Evolutionary conservation across 2,113 vertebrate species (phyloP).

Genomic region (Uria lomvia): DNA sequence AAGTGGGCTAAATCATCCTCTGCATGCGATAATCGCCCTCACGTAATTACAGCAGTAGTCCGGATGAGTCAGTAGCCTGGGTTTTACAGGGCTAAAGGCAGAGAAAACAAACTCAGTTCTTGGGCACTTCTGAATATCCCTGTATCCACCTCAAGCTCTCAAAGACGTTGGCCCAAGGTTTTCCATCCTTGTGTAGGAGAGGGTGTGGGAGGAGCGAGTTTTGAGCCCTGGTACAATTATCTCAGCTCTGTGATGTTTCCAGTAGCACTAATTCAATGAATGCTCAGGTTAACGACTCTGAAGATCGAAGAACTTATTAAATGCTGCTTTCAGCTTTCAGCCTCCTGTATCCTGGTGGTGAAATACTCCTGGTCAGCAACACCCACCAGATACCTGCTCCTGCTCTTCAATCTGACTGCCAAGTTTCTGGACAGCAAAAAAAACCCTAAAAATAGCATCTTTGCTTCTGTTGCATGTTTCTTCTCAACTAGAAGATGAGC

Average conservation of each 20-base stretch:
- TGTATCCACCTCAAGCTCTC: neutral
- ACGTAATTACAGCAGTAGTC: neutral
- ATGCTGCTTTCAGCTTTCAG: neutral
- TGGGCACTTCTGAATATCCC: neutral
- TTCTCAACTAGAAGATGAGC: neutral
- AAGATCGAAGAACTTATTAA: neutral
- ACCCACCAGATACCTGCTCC: neutral
- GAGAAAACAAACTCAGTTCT: neutral
- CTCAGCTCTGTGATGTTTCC: slow-evolving; percentile 17
- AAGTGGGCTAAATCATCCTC: neutral
- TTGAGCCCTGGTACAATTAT: neutral
- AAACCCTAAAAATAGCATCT: neutral
- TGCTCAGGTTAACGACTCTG: neutral
- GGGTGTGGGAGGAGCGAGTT: neutral
- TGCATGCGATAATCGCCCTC: neutral
- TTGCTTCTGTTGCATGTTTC: neutral
- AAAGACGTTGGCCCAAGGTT: neutral
- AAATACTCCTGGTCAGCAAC: neutral
- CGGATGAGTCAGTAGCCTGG: neutral
- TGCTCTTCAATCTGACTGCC: neutral
- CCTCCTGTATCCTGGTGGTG: neutral
- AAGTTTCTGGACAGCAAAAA: neutral
- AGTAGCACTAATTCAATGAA: slow-evolving; percentile 23
- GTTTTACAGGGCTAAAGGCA: neutral
- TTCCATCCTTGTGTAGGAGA: neutral